Evolutionary conservation across 2,888 invertebrate species (phyloP).

Genomic region (Drosophila setosimentum): DNA sequence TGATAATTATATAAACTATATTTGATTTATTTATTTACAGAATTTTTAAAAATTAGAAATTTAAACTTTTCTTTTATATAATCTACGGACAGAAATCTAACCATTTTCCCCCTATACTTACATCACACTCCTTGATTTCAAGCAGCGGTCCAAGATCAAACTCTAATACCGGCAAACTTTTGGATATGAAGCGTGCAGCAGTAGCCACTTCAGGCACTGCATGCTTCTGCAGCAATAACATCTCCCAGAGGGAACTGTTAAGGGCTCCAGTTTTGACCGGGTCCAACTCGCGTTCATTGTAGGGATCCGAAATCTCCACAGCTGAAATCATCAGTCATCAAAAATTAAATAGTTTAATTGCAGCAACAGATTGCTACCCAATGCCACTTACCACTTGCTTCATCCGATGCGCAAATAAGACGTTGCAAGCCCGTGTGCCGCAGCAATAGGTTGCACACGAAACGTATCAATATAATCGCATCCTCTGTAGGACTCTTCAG

Average conservation of each 20-base stretch:
- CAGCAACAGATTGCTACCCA: background rate
- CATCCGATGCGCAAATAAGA: slow-evolving; percentile 87
- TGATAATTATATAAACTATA: background rate
- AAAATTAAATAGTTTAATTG: background rate
- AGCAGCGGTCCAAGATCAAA: slow-evolving; percentile 89
- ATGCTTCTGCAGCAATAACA: slow-evolving; percentile 91
- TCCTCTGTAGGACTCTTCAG: slow-evolving; percentile 93
- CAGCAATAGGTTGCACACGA: slow-evolving; percentile 93
- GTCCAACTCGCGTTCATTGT: slow-evolving; percentile 92
- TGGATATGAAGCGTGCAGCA: slow-evolving; percentile 90
- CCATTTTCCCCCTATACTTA: slow-evolving; percentile 73
- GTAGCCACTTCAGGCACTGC: slow-evolving; percentile 89
- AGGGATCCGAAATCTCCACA: slow-evolving; percentile 89
- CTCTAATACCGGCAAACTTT: slow-evolving; percentile 89
- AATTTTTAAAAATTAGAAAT: background rate
- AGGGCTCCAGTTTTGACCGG: slow-evolving; percentile 92
- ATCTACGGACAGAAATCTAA: background rate
- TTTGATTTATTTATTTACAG: background rate
- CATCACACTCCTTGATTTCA: slow-evolving; percentile 88
- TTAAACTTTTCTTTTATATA: background rate
- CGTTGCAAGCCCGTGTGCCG: slow-evolving; percentile 94
- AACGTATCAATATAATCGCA: slow-evolving; percentile 90
- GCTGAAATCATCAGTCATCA: slow-evolving; percentile 58
- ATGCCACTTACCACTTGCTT: slow-evolving; percentile 83
- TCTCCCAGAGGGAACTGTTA: slow-evolving; percentile 97